Base-by-base conservation (phyloP, 2,113 vertebrate genomes). In the Oplegnathus fasciatus region DNA sequence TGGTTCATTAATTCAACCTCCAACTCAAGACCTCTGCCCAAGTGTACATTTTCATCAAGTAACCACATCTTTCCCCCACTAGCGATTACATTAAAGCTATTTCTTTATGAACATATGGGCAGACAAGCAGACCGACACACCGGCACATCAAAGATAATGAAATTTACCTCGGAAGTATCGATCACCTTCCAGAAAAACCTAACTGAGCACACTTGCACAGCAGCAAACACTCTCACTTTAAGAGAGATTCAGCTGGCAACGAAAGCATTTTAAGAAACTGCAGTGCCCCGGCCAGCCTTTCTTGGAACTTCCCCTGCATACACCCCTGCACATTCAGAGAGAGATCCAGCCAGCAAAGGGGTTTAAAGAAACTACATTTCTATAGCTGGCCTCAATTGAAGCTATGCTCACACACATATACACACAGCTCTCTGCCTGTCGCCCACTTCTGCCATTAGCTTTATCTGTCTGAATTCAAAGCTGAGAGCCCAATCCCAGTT, bases 391-490 rank as follows among this genome's bases (percentile, higher is more conserved):
- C 71, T 90, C 81, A 69, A 85, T 79, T 78, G 76, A 91, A 88
- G 80, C 73, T 52, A 26, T 50, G 73, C 75, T 77, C 34, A 2
- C 17, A 2, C 86, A 76, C 54, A 79, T 48, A 70, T 48, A 72
- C 82, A 88, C 82, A 85, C 66, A 60, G 58, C 69, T 84, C 69
- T 34, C 70, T 75, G 87, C 77, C 46, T 88, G 88, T 88, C 76
- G 52, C 87, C 87, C 84, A 89, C 88, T 90, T 86, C 87, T 80
- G 71, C 88, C 86, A 89, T 92, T 91, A 89, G 81, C 84, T 90
- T 90, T 90, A 92, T 93, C 89, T 64, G 68, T 75, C 55, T 74
- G 66, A 85, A 93, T 92, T 91, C 86, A 88, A 90, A 91, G 91
- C 88, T 48, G 42, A 80, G 79, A 88, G 82, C 60, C 76, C 83